Evolutionary conservation across 2,888 invertebrate genomes (phyloP).

Genomic region (Meganola albula): DNA sequence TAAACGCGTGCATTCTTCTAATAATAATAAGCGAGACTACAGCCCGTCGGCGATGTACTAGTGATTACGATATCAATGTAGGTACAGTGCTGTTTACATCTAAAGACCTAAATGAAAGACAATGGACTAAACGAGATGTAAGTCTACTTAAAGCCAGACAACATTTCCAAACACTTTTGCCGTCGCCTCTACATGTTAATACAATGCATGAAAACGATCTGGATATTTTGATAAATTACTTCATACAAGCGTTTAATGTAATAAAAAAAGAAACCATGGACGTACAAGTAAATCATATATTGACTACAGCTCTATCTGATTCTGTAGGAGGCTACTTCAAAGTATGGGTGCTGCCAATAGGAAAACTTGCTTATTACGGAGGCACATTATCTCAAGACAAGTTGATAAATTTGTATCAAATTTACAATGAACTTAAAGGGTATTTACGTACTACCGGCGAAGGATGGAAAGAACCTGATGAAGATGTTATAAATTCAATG

Average conservation of each 20-base stretch:
- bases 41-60: too few species aligned
- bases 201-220: slow-evolving; percentile 42
- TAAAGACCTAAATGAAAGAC: slow-evolving; percentile 33
- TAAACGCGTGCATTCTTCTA: slow-evolving; percentile 29
- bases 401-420: slow-evolving; percentile 70
- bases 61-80: too few species aligned
- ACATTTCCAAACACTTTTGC: slow-evolving; percentile 49
- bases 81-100: slow-evolving; percentile 54
- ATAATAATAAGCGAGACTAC: slow-evolving; percentile 19
- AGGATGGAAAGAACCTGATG: slow-evolving; percentile 69
- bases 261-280: slow-evolving; percentile 41
- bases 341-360: slow-evolving; percentile 76
- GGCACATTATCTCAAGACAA: slow-evolving; percentile 76
- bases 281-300: slow-evolving; percentile 30
- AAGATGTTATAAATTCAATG: slow-evolving; percentile 36
- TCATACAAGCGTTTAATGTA: slow-evolving; percentile 36
- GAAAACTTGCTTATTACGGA: slow-evolving; percentile 79
- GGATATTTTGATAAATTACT: slow-evolving; percentile 40
- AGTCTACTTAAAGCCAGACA: slow-evolving; percentile 45
- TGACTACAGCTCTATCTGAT: slow-evolving; percentile 65
- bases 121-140: slow-evolving; percentile 42
- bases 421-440: slow-evolving; percentile 76
- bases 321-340: slow-evolving; percentile 79
- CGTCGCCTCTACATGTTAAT: slow-evolving; percentile 35
- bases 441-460: slow-evolving; percentile 78